Percentiles rank a stretch among this genome's conserved stretches.
These are phyloP conservation scores for Nipponia nippon DNA, from an alignment of 2,113 vertebrate genomes.

Conservation along the genomic window DNA sequence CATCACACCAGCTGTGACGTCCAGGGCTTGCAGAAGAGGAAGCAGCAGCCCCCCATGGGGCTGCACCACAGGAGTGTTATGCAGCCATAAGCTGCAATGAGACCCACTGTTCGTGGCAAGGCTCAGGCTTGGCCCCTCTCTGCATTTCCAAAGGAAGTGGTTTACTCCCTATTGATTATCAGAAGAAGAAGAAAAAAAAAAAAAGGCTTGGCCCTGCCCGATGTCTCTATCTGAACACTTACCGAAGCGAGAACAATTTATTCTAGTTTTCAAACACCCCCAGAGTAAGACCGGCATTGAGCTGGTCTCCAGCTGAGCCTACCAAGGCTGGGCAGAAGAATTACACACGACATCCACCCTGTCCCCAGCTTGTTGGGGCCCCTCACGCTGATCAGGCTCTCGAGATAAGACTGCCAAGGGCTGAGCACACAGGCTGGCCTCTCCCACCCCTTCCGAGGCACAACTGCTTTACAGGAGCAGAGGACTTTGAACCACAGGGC, in stretches of 20 bases:
- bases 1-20: background rate
- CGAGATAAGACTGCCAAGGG: accelerated
- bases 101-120: background rate
- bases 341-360: background rate
- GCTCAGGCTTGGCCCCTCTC: background rate
- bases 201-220: too few species aligned
- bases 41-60: background rate
- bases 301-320: background rate
- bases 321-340: background rate
- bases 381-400: background rate
- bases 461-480: accelerated
- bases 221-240: background rate
- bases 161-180: background rate
- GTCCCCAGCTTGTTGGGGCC: background rate
- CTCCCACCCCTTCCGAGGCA: background rate
- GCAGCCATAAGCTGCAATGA: background rate
- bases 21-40: background rate
- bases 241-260: background rate
- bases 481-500: background rate
- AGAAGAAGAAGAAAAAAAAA: background rate
- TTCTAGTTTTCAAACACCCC: background rate
- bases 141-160: background rate
- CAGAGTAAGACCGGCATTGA: accelerated
- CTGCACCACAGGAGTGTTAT: background rate
- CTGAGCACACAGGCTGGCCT: accelerated